phyloP scores from a whole-genome alignment of 2,797 vertebrate genomes.

The Anolis apletophallus region DNA sequence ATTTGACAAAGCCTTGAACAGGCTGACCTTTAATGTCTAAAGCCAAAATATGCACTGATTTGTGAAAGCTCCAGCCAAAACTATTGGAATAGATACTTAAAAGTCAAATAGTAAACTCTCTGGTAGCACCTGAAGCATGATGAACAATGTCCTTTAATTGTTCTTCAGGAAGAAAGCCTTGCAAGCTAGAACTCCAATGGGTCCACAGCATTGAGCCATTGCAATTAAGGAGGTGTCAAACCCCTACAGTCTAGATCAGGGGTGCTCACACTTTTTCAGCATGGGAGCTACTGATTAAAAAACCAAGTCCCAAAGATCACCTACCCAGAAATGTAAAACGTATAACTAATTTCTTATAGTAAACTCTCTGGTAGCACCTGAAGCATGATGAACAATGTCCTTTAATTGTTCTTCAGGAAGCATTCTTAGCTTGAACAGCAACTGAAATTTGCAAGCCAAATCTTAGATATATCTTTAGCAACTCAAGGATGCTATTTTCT shows the following conservation, averaged over 20 bases:
- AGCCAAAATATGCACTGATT: not conserved
- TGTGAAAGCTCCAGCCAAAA: not conserved
- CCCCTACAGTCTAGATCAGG: no score
- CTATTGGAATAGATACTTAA: not conserved
- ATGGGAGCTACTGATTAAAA: no score
- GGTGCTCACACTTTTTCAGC: no score
- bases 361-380: not conserved
- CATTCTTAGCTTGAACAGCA: not conserved
- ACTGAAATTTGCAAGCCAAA: not conserved
- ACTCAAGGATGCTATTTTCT: not conserved
- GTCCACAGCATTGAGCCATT: no score
- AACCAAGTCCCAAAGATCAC: no score
- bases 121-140: not conserved
- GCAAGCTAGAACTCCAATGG: no score
- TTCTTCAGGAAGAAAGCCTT: no score
- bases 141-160: not conserved
- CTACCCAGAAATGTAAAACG: no score
- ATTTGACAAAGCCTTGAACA: not conserved
- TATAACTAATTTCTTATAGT: no score
- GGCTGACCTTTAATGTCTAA: not conserved
- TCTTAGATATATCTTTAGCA: not conserved
- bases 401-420: not conserved
- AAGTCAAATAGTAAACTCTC: not conserved
- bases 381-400: not conserved
- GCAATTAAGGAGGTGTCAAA: no score